Evolutionary conservation across 2,113 vertebrate genomes (phyloP), one percentile per base, ranked within the genome.

Genomic region (Nibea albiflora): DNA sequence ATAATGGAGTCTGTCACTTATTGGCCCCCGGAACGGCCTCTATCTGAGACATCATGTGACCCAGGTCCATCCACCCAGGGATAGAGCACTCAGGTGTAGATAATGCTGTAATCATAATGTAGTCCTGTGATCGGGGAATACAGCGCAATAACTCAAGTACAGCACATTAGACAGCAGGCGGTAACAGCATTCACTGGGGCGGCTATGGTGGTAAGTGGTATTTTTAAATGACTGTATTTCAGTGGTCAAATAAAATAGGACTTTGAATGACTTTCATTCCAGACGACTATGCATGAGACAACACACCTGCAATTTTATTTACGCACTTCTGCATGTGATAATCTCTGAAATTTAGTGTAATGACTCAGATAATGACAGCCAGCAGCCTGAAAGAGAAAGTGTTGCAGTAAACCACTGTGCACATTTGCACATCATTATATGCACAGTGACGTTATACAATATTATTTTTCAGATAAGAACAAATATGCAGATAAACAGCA

Each of bases 101-200:
- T 64, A 60, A 73, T 58, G 22, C 49, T 68, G 46, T 49, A 84
- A 76, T 72, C 28, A 57, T 57, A 63, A 84, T 56, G 49, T 31
- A 42, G 47, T 26, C 31, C 31, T 87, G 54, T 64, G 71, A 83
- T 80, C 19, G 44, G 76, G 52, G 58, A 54, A 24, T 46, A 67
- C 11, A 8, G 11, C 22, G 62, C 42, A 72, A 60, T 58, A 76
- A 71, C 69, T 69, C 44, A 62, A 63, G 57, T 6, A 5, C 22
- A 58, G 47, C 8, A 19, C 20, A 73, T 52, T 39, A 62, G 56
- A 61, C 26, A 35, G 44, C 26, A 8, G 26, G 46, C n/a, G 53
- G 47, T 11, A 52, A 71, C 62, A 67, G 53, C 35, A 39, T 22
- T 17, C 49, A 44, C 50, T 3, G 2, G 35, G 8, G 54, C 8